A percentile compares a stretch with the other conserved stretches of the same genome.
Conservation (phyloP, 1,140 invertebrate species). For the Trachymyrmex septentrionalis region DNA sequence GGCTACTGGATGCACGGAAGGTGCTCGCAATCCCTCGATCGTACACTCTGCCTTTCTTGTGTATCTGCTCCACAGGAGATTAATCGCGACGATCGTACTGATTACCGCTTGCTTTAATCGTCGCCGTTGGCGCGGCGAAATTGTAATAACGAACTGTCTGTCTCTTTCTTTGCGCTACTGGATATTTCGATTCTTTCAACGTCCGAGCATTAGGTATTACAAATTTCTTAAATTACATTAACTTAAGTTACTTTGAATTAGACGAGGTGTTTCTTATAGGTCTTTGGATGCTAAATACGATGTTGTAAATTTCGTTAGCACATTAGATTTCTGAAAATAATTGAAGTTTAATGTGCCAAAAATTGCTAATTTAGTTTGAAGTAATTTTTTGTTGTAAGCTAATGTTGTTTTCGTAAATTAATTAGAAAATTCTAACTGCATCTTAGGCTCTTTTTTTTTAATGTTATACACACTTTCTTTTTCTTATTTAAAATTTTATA, state of each 20-base stretch:
- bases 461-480: not conserved
- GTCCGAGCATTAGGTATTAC: not conserved
- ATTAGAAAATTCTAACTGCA: not conserved
- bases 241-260: too few relatives aligned
- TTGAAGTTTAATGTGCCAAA: too few relatives aligned
- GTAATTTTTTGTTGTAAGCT: too few relatives aligned
- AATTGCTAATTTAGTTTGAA: too few relatives aligned
- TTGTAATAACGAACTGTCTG: not conserved
- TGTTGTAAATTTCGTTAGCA: too few relatives aligned
- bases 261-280: too few relatives aligned
- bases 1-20: constrained; percentile 53
- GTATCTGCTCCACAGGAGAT: constrained; percentile 33
- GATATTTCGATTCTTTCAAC: constrained; percentile 2
- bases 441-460: not conserved
- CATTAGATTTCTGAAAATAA: too few relatives aligned
- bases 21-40: constrained; percentile 21
- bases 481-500: not conserved
- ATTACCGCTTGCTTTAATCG: constrained; percentile 34
- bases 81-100: constrained; percentile 36
- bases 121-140: constrained; percentile 5
- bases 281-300: too few relatives aligned
- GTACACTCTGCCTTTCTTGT: not conserved
- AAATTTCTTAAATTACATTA: not conserved
- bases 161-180: not conserved
- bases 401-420: not conserved